These are phyloP conservation scores for Pygoscelis antarcticus DNA, from an alignment of 2,113 vertebrate genomes.

Conservation along the genomic window DNA sequence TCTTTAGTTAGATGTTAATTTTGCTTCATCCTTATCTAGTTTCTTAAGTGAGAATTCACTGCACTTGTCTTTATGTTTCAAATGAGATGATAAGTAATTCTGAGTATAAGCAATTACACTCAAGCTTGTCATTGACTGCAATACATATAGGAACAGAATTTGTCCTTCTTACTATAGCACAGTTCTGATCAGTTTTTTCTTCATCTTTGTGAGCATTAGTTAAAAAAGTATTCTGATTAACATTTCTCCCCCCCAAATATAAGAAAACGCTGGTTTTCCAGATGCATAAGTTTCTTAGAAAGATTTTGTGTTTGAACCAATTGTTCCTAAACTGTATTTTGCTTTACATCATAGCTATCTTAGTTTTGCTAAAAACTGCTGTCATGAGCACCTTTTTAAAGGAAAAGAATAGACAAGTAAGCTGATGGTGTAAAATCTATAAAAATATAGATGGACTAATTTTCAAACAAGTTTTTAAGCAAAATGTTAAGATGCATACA, in stretches of 20 bases:
- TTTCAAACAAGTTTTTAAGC: not conserved
- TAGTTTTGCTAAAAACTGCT: not conserved
- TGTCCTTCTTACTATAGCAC: not conserved
- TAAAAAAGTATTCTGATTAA: not conserved
- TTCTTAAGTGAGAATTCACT: not conserved
- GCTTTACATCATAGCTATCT: not conserved
- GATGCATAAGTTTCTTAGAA: not conserved
- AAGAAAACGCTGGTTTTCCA: not conserved
- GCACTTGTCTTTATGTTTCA: not conserved
- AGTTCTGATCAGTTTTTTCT: not conserved
- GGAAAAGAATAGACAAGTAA: not conserved
- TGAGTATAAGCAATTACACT: not conserved
- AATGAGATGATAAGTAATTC: not conserved
- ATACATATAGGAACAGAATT: not conserved
- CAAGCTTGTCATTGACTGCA: not conserved
- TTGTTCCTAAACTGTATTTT: not conserved
- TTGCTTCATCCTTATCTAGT: not conserved
- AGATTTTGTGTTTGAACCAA: not conserved
- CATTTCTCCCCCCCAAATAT: accelerated
- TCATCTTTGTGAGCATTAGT: not conserved
- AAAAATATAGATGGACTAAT: not conserved
- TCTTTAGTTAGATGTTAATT: not conserved
- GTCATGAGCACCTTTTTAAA: not conserved
- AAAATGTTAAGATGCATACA: not conserved
- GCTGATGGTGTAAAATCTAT: not conserved